Base-by-base conservation (phyloP, 2,797 vertebrate species). In the Austrolebias charrua region DNA sequence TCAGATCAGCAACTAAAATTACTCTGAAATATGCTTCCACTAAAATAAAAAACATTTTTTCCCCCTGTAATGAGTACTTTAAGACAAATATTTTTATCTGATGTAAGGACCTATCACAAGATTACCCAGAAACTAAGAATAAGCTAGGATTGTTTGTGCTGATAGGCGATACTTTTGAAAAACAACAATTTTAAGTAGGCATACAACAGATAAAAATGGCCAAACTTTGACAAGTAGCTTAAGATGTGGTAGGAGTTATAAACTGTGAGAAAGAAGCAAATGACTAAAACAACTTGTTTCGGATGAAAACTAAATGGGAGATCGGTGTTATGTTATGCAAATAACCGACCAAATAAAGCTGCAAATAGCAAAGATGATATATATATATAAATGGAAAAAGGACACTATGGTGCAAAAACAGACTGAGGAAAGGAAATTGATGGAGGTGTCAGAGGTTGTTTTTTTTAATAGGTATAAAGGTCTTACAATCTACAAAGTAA, bases 241-340 rank as follows among this genome's bases (percentile, higher is more conserved):
- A 24, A 54, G 35, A 38, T 10, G 18, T 54, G 24, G 29, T 55
- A 2, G 5, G 28, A 64, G 59, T 10, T 51, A n/a, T n/a, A 14
- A 71, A 44, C 38, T 68, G 18, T 35, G 35, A 60, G 47, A 19
- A 33, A 59, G 47, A 60, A 45, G 51, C 59, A 60, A 33, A 55
- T 66, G 66, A 81, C 68, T 59, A n/a, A 6, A 61, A 49, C 47
- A 48, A 18, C 19, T 68, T 19, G 45, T 54, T 66, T 13, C 42
- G 16, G 15, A 47, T 48, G 11, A 6, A 16, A 33, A 64, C 65
- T 43, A 19, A 58, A 50, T 28, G 12, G 47, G 54, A 51, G 48
- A 20, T 44, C 16, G 31, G 11, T 47, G 40, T 51, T n/a, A 47
- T 50, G 64, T 18, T 16, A 48, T 58, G 16, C 10, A 13, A 60